Evolutionary conservation across 1,140 invertebrate genomes (phyloP).

Genomic region (Drosophila prosaltans): DNA sequence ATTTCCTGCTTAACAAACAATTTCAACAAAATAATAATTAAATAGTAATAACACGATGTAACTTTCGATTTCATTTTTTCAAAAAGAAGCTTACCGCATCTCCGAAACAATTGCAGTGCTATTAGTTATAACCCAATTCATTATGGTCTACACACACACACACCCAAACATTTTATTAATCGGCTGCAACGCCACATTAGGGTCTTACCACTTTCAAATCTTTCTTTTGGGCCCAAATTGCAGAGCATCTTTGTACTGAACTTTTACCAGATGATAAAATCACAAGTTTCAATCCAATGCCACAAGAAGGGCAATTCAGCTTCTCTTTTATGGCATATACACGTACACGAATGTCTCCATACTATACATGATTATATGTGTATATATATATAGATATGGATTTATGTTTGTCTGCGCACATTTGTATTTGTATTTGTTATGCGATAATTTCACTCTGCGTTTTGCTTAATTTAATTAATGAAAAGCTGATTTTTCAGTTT

Average conservation of each 20-base stretch:
- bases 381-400: constrained; percentile 25
- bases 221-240: background rate
- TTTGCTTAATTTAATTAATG: constrained; percentile 56
- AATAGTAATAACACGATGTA: background rate
- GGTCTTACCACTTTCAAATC: constrained; percentile 29
- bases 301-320: constrained; percentile 22
- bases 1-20: too few species aligned
- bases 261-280: constrained; percentile 31
- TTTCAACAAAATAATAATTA: background rate
- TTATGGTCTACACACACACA: constrained; percentile 2
- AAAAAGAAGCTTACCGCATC: background rate
- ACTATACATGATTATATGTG: constrained; percentile 4
- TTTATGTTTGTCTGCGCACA: background rate
- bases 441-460: constrained; percentile 42
- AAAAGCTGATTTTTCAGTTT: constrained; percentile 46
- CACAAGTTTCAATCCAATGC: constrained; percentile 33
- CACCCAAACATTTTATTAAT: constrained; percentile 8
- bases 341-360: too few species aligned
- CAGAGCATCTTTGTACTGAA: constrained; percentile 11
- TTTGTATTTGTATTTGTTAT: constrained; percentile 35
- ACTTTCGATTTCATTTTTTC: constrained; percentile 4
- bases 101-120: background rate
- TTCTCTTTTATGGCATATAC: constrained; percentile 51
- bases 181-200: constrained; percentile 32
- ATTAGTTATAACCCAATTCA: constrained; percentile 8